A percentile compares a stretch with the other conserved stretches of the same genome.
Evolutionary conservation across 2,797 vertebrate genomes (phyloP).

Genomic region (Cercopithecus diana): DNA sequence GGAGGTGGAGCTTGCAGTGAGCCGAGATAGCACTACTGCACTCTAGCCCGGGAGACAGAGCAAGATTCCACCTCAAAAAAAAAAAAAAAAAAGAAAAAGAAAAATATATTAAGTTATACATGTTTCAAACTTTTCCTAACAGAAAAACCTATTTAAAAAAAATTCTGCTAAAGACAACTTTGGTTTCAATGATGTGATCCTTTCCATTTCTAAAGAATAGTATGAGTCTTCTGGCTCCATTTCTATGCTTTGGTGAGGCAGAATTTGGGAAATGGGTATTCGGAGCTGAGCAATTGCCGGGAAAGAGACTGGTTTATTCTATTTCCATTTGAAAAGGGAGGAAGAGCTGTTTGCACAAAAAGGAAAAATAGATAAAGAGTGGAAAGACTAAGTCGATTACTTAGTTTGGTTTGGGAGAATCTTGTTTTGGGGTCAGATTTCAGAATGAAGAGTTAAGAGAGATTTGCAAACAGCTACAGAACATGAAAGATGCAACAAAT

Average conservation of each 20-base stretch:
- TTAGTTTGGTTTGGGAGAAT: background rate
- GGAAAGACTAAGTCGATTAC: background rate
- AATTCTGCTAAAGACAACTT: background rate
- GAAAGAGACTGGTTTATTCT: background rate
- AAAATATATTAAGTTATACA: background rate
- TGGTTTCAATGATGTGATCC: background rate
- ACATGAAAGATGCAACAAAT: background rate
- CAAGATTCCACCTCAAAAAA: no score
- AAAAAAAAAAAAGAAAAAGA: no score
- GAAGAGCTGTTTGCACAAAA: background rate
- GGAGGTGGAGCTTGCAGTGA: no score
- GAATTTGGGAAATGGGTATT: background rate
- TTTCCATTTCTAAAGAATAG: background rate
- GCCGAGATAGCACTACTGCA: no score
- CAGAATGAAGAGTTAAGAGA: background rate
- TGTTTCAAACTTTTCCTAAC: background rate
- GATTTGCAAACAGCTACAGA: background rate
- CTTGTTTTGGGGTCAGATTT: background rate
- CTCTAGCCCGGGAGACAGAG: no score
- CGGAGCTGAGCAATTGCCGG: background rate
- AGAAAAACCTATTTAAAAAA: background rate
- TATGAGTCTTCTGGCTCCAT: background rate
- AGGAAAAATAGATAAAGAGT: background rate
- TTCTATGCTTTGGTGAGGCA: background rate
- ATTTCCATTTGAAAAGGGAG: background rate